A percentile compares a stretch with the other conserved stretches of the same genome.
Evolutionary conservation across 1,140 invertebrate species (phyloP).

Genomic region (Polypedilum pembai): DNA sequence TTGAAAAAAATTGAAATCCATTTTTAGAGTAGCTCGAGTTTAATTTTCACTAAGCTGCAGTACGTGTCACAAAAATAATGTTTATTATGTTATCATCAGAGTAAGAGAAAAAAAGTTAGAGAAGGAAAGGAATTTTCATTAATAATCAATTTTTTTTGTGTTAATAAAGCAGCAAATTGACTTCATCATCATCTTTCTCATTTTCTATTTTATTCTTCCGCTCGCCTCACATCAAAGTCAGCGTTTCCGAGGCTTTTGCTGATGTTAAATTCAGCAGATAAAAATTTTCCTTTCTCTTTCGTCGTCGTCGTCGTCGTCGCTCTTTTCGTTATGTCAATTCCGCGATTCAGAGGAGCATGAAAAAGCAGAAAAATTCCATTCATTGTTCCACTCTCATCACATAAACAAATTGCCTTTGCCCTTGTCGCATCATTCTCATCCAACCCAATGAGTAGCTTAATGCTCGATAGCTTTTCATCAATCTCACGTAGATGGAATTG

Average conservation of each 20-base stretch:
- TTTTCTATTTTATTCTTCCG: too few species aligned
- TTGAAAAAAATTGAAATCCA: too few species aligned
- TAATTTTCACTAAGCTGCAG: too few species aligned
- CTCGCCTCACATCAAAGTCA: too few species aligned
- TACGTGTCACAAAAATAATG: too few species aligned
- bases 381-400: background rate
- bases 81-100: too few species aligned
- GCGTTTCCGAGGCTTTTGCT: too few species aligned
- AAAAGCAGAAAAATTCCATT: constrained; percentile 6
- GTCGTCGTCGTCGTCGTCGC: background rate
- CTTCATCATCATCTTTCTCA: background rate
- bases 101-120: too few species aligned
- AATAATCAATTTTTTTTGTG: background rate
- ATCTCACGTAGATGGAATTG: background rate
- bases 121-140: background rate
- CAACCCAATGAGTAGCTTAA: background rate
- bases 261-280: too few species aligned
- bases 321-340: background rate
- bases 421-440: background rate
- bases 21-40: too few species aligned
- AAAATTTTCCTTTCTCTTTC: too few species aligned
- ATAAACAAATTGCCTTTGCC: background rate
- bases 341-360: constrained; percentile 15
- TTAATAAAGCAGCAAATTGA: constrained; percentile 11
- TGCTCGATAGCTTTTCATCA: background rate